Evolutionary conservation across 53 echinoderm and acorn worm species (phyloP).

Genomic region (Antedon mediterranea): DNA sequence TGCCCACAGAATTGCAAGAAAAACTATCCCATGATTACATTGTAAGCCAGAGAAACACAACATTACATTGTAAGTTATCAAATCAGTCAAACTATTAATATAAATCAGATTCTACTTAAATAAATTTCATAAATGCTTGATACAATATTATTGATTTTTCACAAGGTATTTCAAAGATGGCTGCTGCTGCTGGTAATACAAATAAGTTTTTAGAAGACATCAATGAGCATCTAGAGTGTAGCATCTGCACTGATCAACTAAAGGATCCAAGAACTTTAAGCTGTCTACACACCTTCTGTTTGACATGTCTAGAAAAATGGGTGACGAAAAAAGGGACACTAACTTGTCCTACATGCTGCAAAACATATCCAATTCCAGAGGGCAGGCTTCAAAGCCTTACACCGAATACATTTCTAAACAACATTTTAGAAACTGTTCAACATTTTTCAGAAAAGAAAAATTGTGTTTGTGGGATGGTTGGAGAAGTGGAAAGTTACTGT

Average conservation of each 20-base stretch:
- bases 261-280: neutral
- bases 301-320: neutral
- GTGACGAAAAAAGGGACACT: neutral
- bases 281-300: conserved; percentile 2
- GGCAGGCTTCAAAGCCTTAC: neutral
- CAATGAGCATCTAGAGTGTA: neutral
- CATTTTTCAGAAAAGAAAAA: neutral
- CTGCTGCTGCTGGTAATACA: no score
- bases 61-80: no score
- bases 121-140: no score
- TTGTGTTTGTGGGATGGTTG: neutral
- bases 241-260: neutral
- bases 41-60: no score
- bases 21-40: no score
- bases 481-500: neutral
- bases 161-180: no score
- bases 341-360: neutral
- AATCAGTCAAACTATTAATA: no score
- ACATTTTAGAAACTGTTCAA: neutral
- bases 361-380: neutral
- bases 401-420: neutral
- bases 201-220: neutral
- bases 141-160: no score
- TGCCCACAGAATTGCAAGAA: no score
- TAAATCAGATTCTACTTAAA: no score